Percentiles rank a stretch among this genome's conserved stretches.
These are phyloP conservation scores for Saccostrea echinata DNA, from an alignment of 1,140 invertebrate genomes.

Conservation along the genomic window DNA sequence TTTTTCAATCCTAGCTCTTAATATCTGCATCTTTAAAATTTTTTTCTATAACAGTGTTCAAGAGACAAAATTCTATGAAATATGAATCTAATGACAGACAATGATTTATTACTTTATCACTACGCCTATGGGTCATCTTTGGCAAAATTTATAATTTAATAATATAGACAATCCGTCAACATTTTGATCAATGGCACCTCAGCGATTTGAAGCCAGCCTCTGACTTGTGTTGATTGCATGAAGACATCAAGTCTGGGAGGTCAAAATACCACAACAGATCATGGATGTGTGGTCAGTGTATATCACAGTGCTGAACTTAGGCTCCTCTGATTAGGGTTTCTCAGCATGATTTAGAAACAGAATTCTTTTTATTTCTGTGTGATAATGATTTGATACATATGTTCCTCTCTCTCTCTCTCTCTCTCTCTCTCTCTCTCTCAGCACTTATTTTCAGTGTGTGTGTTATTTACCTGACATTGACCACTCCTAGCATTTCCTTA, in stretches of 20 bases:
- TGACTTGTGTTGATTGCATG: background rate
- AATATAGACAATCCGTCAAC: too few relatives aligned
- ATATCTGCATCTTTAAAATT: too few relatives aligned
- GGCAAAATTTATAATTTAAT: too few relatives aligned
- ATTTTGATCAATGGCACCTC: background rate
- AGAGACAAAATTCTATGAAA: too few relatives aligned
- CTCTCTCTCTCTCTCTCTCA: conserved; percentile 2
- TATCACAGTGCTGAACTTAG: background rate
- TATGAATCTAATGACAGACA: too few relatives aligned
- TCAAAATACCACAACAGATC: background rate
- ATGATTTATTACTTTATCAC: too few relatives aligned
- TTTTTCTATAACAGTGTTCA: too few relatives aligned
- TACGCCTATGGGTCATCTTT: too few relatives aligned
- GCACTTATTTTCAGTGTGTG: background rate
- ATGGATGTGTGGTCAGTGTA: background rate
- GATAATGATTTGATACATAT: background rate
- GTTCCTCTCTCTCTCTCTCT: too few relatives aligned
- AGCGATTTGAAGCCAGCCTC: background rate
- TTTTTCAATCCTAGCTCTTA: too few relatives aligned
- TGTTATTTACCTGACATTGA: conserved; percentile 87
- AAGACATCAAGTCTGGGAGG: background rate
- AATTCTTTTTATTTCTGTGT: background rate
- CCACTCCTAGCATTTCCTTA: conserved; percentile 94
- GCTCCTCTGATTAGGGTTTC: background rate
- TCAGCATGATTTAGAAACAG: background rate